Evolutionary conservation across 2,113 vertebrate genomes (phyloP), one percentile per base, ranked within the genome.

Genomic region (Ammodytes dubius): DNA sequence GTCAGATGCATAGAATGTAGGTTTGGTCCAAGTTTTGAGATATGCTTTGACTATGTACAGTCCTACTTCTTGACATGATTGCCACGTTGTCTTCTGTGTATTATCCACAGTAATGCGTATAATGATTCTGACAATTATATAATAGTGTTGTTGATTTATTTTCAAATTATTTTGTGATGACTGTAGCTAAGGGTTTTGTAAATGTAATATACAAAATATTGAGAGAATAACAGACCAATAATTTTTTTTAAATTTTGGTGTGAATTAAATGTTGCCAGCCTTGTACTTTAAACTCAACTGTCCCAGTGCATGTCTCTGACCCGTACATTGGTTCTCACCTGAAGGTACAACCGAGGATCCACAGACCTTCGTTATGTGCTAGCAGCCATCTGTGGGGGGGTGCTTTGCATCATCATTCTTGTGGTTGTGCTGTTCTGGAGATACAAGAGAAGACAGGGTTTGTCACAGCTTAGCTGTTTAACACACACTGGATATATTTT

Each of bases 351-450:
- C 4, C 10, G 1, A 6, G 40, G 0, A 3, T 7, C 7, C 0
- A 4, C 0, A 0, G 0, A 2, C 2, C 0, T 0, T 40, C 0
- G 0, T 8, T 0, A 0, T 12, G 4, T 70, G 1, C n/a, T 65
- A 2, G 0, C 2, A 69, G 37, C 14, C 19, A n/a, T 39, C 17
- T 27, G 3, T 8, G 12, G n/a, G 9, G 0, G 56, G 0, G 0
- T 39, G 4, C 0, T 35, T 3, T 0, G 49, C 4, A 0, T 39
- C 6, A 1, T 50, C 1, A 0, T 45, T 2, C 0, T 47, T 0
- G 0, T 7, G 7, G 0, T 64, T 6, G 0, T 59, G 43, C 4
- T 60, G 5, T 14, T 0, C 1, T 2, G 12, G 0, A 52, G 3
- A 47, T 4, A 0, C 43, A 74, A 1, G 53, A 83, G 37, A 65